Evolutionary conservation across 2,888 invertebrate species (phyloP), one percentile per base, ranked within the genome.

Genomic region (Orthosia gracilis): DNA sequence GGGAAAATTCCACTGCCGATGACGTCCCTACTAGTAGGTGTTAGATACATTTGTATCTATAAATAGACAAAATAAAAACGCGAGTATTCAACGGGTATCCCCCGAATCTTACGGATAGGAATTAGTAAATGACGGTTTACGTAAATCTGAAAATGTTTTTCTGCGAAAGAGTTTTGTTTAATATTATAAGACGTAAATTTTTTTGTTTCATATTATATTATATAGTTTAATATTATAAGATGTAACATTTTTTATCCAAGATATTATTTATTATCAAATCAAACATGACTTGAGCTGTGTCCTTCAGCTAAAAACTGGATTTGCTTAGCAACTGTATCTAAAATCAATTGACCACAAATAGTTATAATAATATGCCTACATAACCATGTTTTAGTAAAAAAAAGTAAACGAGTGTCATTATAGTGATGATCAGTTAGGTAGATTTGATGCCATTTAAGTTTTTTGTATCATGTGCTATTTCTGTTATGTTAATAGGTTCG

Each of bases 251-350:
- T 40, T 40, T 31, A 1, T 31, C 9, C n/a, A n/a, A n/a, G 13
- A 15, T 49, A 23, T 55, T 49, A 15, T 59, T 47, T 59, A 63
- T 4, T 31, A 49, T n/a, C 17, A 57, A 31, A 54, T 54, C n/a
- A 52, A 52, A 65, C 73, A 52, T 78, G 62, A 58, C 66, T 17
- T 21, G 72, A n/a, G 26, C 15, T 26, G n/a, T 21, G 21, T 18
- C 13, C 23, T 17, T 40, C 18, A 47, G 15, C 12, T 21, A 45
- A 1, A 9, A 73, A 78, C 61, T 21, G 26, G 73, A 66, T 79
- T 79, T 49, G 11, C 52, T 17, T 66, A 63, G 52, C 40, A 49
- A 73, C 66, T 70, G 13, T 11, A 9, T 57, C n/a, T 31, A 0
- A 21, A n/a, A 47, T 66, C 11, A 15, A 15, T 40, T 31, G 21